phyloP scores from a whole-genome alignment of 2,797 vertebrate species.

The Miichthys miiuy region DNA sequence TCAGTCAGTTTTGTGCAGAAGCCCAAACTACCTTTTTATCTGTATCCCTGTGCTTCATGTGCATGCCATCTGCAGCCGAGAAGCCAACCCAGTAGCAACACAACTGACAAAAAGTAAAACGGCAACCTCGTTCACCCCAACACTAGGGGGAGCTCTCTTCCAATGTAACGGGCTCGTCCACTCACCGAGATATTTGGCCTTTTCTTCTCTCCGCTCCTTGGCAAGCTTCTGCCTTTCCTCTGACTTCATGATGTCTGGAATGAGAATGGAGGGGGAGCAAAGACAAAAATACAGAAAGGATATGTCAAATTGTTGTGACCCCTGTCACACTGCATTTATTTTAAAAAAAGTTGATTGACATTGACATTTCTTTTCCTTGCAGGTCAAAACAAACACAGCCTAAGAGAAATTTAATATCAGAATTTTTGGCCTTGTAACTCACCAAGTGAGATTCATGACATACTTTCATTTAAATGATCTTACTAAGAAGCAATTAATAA shows the following conservation, averaged over 20 bases:
- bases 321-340: rapidly evolving
- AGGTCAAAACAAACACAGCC: background rate
- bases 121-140: slow-evolving; percentile 41
- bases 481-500: slow-evolving; percentile 8
- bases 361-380: background rate
- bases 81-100: slow-evolving; percentile 3
- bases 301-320: background rate
- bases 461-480: background rate
- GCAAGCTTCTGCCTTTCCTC: slow-evolving; percentile 94
- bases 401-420: background rate
- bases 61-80: slow-evolving; percentile 42
- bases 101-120: slow-evolving; percentile 9
- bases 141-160: slow-evolving; percentile 79
- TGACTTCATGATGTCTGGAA: slow-evolving; percentile 90
- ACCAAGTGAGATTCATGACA: background rate
- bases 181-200: slow-evolving; percentile 96
- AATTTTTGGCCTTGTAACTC: background rate
- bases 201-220: slow-evolving; percentile 93
- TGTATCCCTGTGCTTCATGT: slow-evolving; percentile 23
- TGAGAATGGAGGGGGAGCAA: background rate
- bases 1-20: slow-evolving; percentile 22
- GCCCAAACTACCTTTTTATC: slow-evolving; percentile 22
- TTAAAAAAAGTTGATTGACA: background rate
- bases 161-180: slow-evolving; percentile 16
- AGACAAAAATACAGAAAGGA: slow-evolving; percentile 12